A percentile compares a stretch with the other conserved stretches of the same genome.
phyloP scores from a whole-genome alignment of 2,888 invertebrate genomes.

The Sarcophaga caerulescens region DNA sequence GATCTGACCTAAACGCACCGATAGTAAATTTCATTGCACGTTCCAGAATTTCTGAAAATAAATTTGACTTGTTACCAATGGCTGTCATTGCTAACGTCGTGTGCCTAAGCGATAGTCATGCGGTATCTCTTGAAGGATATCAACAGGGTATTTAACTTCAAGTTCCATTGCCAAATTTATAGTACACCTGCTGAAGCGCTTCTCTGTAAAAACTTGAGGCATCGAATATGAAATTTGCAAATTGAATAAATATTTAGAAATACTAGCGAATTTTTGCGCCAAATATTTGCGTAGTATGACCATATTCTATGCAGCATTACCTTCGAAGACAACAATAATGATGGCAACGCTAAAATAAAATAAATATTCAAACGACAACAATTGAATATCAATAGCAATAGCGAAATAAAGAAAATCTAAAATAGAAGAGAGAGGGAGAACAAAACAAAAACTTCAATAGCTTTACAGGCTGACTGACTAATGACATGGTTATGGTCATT shows the following conservation, averaged over 20 bases:
- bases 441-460: conserved; percentile 19
- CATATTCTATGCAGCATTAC: conserved; percentile 2
- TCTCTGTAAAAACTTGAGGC: too few relatives aligned
- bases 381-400: not conserved
- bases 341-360: not conserved
- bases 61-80: too few relatives aligned
- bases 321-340: conserved; percentile 4
- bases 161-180: too few relatives aligned
- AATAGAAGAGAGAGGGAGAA: not conserved
- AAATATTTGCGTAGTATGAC: not conserved
- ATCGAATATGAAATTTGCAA: not conserved
- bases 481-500: conserved; percentile 57
- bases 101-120: too few relatives aligned
- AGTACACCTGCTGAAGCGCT: too few relatives aligned
- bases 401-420: not conserved
- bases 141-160: too few relatives aligned
- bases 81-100: too few relatives aligned
- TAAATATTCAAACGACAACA: not conserved
- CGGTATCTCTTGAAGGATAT: too few relatives aligned
- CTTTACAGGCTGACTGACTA: conserved; percentile 36
- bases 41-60: too few relatives aligned
- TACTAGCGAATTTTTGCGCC: conserved; percentile 30
- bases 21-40: too few relatives aligned
- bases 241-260: not conserved
- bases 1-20: too few relatives aligned